phyloP scores from a whole-genome alignment of 2,797 vertebrate species.

The Mus minutoides region DNA sequence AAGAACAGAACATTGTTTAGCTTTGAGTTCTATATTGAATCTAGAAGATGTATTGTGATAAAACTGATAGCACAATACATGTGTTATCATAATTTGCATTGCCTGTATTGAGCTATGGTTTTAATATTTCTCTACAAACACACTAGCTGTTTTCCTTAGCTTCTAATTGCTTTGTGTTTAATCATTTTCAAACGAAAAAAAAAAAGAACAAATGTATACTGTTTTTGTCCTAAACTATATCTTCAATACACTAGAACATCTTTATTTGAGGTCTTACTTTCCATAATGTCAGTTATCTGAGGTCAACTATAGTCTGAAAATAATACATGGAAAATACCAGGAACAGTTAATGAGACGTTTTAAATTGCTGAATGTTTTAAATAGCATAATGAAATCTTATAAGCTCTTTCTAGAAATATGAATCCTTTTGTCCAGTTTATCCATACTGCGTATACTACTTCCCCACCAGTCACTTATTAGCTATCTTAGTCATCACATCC shows the following conservation, averaged over 20 bases:
- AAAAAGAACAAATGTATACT: slow-evolving; percentile 21
- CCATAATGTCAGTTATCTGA: slow-evolving; percentile 10
- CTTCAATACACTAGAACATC: neutral
- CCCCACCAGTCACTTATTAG: neutral
- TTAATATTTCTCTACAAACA: slow-evolving; percentile 66
- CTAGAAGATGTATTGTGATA: slow-evolving; percentile 53
- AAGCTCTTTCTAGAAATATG: neutral
- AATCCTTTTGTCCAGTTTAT: neutral
- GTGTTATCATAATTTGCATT: slow-evolving; percentile 61
- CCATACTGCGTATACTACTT: neutral
- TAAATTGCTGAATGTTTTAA: neutral
- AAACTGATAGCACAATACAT: slow-evolving; percentile 56
- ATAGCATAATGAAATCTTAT: neutral
- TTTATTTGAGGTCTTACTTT: neutral
- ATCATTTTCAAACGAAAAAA: slow-evolving; percentile 64
- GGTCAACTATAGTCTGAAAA: slow-evolving; percentile 4
- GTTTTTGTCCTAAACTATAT: slow-evolving; percentile 52
- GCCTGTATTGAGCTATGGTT: slow-evolving; percentile 64
- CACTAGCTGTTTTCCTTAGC: slow-evolving; percentile 39
- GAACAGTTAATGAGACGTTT: neutral
- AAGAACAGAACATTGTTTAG: slow-evolving; percentile 54
- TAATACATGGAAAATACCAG: neutral
- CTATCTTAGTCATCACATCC: neutral
- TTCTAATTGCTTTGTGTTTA: slow-evolving; percentile 66
- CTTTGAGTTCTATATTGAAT: slow-evolving; percentile 62